phyloP scores from a whole-genome alignment of 2,113 vertebrate species.

The Carassius gibelio region DNA sequence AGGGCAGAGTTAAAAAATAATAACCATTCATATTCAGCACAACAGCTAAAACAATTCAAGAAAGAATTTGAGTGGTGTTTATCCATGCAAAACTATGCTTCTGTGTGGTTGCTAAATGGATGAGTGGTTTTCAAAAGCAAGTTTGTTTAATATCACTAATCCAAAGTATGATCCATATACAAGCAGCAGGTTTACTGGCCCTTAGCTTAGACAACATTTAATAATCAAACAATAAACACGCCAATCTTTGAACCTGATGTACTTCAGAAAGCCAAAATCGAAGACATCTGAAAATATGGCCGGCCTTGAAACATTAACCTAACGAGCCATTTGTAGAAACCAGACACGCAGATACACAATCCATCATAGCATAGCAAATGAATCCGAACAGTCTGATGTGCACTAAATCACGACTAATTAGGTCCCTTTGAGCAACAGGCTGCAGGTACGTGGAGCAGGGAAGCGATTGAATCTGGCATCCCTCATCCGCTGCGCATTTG shows the following conservation, averaged over 20 bases:
- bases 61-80: not conserved
- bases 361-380: constrained; percentile 28
- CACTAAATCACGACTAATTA: constrained; percentile 54
- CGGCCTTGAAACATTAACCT: constrained; percentile 17
- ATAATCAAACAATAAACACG: not conserved
- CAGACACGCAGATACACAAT: constrained; percentile 14
- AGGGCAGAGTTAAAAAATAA: not conserved
- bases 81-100: not conserved
- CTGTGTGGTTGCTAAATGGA: not conserved
- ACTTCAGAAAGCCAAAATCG: not conserved
- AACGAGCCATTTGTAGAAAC: constrained; percentile 32
- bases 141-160: not conserved
- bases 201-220: not conserved
- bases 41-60: not conserved
- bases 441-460: constrained; percentile 40
- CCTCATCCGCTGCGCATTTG: constrained; percentile 39
- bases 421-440: constrained; percentile 33
- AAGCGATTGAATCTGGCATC: constrained; percentile 50
- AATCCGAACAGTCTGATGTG: constrained; percentile 31
- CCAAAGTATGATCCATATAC: not conserved
- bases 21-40: not conserved
- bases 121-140: not conserved
- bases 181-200: not conserved
- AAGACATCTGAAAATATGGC: constrained; percentile 12
- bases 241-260: not conserved